Base-by-base conservation (phyloP, 2,888 invertebrate species). In the Steromphala cineraria region DNA sequence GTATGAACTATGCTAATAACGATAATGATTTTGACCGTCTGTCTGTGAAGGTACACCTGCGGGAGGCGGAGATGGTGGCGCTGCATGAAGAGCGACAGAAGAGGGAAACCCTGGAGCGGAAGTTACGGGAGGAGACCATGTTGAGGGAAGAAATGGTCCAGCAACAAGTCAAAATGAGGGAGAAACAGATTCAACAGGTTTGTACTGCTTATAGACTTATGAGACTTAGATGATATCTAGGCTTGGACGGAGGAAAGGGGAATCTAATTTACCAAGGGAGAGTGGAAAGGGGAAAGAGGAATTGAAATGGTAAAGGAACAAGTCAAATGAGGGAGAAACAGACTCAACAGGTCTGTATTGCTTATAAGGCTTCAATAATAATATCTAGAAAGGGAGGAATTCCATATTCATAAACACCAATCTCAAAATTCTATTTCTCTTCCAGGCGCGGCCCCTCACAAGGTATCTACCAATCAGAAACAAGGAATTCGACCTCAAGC, bases 401-500 rank as follows among this genome's bases (percentile, higher is more conserved):
- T n/a, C n/a, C n/a, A n/a, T n/a, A n/a, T n/a, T n/a, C n/a, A n/a
- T n/a, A n/a, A n/a, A n/a, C 36, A 4, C 36, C 36, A 36, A 4
- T 36, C 36, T 36, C 36, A n/a, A 36, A 36, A 36, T 7, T 36
- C 36, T 36, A 7, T 53, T 52, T 85, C 75, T 86, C 95, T 89
- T 88, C 87, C 96, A 98, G 90, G 91, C 92, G 94, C 95, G 98
- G n/a, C 98, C 99, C 0, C 95, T 99, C 90, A 99, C 98, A 0
- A 95, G 98, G 83, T 99, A 98, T 94, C 95, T 99, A 88, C 98
- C 98, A 24, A 97, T 98, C 85, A 96, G 97, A 90, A 96, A 97
- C 53, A 96, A 97, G 62, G 94, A 94, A 80, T 95, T 99, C 93
- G 97, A 99, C 93, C 95, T 99, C 81, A 95, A 97, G 36, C 95